Evolutionary conservation across 2,888 invertebrate genomes (phyloP), one percentile per base, ranked within the genome.

Genomic region (Exocentrus adspersus): DNA sequence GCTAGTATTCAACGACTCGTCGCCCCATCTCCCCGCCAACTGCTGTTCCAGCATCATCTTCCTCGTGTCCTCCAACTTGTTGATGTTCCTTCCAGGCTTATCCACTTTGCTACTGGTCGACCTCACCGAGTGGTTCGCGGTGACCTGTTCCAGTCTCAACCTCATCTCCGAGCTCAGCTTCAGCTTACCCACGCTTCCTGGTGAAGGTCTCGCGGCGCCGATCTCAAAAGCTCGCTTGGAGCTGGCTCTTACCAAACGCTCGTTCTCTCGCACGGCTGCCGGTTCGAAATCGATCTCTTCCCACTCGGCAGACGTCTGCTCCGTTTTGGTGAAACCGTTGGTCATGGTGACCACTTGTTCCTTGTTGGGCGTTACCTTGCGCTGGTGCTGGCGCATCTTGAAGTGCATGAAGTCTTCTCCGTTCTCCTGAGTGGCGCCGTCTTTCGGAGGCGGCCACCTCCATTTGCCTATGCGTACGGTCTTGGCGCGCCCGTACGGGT

Each of bases 391-490:
- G 0, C 94, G 87, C 86, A 94, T 86, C 83, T 95, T 95, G 75
- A 95, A 95, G 72, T 94, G 93, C 61, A 94, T 90, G 77, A 95
- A 95, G 71, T 91, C 91, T 76, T 93, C 94, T 3, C 90, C 87
- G 12, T 87, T 87, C 65, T 91, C 90, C 68, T 88, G 89, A 9
- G 85, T 87, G 20, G 87, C 88, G 0, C 90, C 91, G 60, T 92
- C 91, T 5, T 91, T 90, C 9, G 97, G 97, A 6, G 98, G 97
- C 5, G 98, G 97, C 97, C 97, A 97, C 66, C 93, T 86, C 96
- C 96, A 96, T 83, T 95, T 96, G 51, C 75, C 97, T 58, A 98
- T 97, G 24, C 97, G 86, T 0, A 97, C 96, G 0, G 97, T 97
- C 79, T 97, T 95, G 0, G 97, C 97, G 20, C 97, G 85, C 0